Percentiles rank a stretch among this genome's conserved stretches.
Evolutionary conservation across 2,113 vertebrate species (phyloP).

Genomic region (Labrus mixtus): DNA sequence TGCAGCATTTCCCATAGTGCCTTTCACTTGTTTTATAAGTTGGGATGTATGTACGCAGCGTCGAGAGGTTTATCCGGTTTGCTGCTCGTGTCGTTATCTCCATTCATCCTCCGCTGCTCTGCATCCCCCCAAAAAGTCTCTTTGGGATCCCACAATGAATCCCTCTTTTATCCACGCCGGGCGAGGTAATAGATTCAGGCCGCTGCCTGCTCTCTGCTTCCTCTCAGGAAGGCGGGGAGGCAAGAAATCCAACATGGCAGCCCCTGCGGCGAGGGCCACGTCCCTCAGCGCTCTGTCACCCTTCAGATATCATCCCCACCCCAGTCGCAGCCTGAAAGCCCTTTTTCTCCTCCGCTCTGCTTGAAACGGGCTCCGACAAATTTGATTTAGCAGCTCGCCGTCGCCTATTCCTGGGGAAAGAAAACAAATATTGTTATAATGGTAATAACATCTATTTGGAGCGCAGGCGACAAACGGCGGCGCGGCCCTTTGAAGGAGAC

Average conservation of each 20-base stretch:
- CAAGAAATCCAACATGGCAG: slow-evolving; percentile 59
- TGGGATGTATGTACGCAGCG: slow-evolving; percentile 16
- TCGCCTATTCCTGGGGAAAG: slow-evolving; percentile 72
- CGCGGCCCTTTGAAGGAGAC: slow-evolving; percentile 77
- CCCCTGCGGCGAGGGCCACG: slow-evolving; percentile 25
- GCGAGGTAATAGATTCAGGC: slow-evolving; percentile 63
- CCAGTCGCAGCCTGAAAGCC: slow-evolving; percentile 61
- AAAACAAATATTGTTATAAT: slow-evolving; percentile 90
- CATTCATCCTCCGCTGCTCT: slow-evolving; percentile 49
- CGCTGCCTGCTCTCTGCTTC: slow-evolving; percentile 24
- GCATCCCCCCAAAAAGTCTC: slow-evolving; percentile 55
- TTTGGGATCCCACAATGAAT: slow-evolving; percentile 56
- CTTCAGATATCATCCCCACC: slow-evolving; percentile 62
- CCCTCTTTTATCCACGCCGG: slow-evolving; percentile 9
- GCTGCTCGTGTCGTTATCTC: slow-evolving; percentile 57
- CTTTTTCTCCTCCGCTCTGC: slow-evolving; percentile 58
- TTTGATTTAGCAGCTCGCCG: slow-evolving; percentile 84
- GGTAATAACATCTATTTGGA: slow-evolving; percentile 87
- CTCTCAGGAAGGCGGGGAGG: slow-evolving; percentile 27
- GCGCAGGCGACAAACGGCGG: slow-evolving; percentile 71
- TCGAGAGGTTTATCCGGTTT: slow-evolving; percentile 37
- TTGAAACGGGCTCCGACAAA: slow-evolving; percentile 80
- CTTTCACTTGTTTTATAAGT: slow-evolving; percentile 33
- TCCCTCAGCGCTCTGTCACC: slow-evolving; percentile 67
- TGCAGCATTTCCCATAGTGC: slow-evolving; percentile 51